Base-by-base conservation (phyloP, 2,888 invertebrate species). In the Drosophila longiperda region DNA sequence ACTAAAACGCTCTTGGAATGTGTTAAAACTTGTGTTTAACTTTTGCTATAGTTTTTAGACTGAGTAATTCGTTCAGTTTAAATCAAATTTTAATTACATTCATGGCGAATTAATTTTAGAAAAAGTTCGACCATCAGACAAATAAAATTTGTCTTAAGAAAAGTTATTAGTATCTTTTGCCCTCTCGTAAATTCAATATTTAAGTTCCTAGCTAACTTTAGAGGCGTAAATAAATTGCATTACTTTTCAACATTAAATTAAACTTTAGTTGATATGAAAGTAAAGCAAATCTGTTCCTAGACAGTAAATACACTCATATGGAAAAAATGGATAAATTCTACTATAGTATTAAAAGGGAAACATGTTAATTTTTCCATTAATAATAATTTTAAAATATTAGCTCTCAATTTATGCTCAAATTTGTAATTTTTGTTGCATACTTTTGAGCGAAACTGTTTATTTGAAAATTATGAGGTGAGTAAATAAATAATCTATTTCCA, bases 341-440 rank as follows among this genome's bases (percentile, higher is more conserved):
- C 12, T 15, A 7, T 20, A 15, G 12, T 12, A 12, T 3, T 3
- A 20, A 15, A 45, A 1, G 2, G 26, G 23, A 23, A 26, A 26
- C 20, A 23, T 23, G 15, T 8, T 15, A 23, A 15, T 23, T 7
- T 23, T 15, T 45, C 15, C 20, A 7, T 20, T 15, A 20, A 8
- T 8, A 20, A 42, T 20, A 3, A 20, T 20, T 42, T 7, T 3
- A 12, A 42, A 11, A 20, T 20, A 23, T n/a, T 17, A 26, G 11
- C 12, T 17, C 1, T 2, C 17, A n/a, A 66, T 5, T 26, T 26
- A 2, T 7, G 11, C 23, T 32, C 3, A 12, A 32, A 23, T 48
- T 54, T 48, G 9, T 17, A 0, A 23, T 6, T 34, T 34, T 7
- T 63, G 40, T 57, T 57, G 83, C 80, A 71, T 75, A 75, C 60